Evolutionary conservation across 2,113 vertebrate species (phyloP), one percentile per base, ranked within the genome.

Genomic region (Motacilla alba): DNA sequence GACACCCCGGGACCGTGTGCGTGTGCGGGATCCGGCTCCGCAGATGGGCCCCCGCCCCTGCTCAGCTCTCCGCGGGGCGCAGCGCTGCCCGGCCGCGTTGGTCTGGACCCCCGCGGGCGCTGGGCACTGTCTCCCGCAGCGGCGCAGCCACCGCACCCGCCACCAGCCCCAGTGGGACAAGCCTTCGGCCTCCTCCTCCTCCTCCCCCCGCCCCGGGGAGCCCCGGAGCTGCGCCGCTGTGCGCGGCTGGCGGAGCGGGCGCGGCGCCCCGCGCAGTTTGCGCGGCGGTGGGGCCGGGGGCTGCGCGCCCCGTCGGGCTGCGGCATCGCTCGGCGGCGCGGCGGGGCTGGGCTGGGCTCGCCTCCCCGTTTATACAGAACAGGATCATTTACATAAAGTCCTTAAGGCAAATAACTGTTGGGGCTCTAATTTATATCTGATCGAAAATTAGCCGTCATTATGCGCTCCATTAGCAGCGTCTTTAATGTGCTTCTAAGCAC

Each of bases 401-500:
- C 99, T 99, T 99, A 99, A 99, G 99, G 99, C 99, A 99, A 99
- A 99, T 99, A 99, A 99, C 99, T 99, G 99, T 99, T 99, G 99
- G 99, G 99, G 99, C 99, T 99, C 99, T 99, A 99, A 99, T 99
- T 99, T 99, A 99, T 99, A 99, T 99, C 99, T 99, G 99, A 99
- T 99, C 98, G 99, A 99, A 99, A 99, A 99, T 99, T 99, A 99
- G 99, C 99, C 99, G 99, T 99, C 99, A 99, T 99, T 99, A 99
- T 99, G 99, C 99, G 98, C 99, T 98, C 99, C 99, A 99, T 99
- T 99, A 99, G 99, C 99, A 98, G 99, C 98, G 99, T 99, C 99
- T 99, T 99, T 99, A 99, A 99, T 99, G 99, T 99, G 99, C 99
- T 99, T 99, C 99, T 99, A 99, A 99, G 99, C 99, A 99, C 99